A percentile compares a stretch with the other conserved stretches of the same genome.
Conservation (phyloP, 2,888 invertebrate genomes). For the Drosophila pseudotakahashii region DNA sequence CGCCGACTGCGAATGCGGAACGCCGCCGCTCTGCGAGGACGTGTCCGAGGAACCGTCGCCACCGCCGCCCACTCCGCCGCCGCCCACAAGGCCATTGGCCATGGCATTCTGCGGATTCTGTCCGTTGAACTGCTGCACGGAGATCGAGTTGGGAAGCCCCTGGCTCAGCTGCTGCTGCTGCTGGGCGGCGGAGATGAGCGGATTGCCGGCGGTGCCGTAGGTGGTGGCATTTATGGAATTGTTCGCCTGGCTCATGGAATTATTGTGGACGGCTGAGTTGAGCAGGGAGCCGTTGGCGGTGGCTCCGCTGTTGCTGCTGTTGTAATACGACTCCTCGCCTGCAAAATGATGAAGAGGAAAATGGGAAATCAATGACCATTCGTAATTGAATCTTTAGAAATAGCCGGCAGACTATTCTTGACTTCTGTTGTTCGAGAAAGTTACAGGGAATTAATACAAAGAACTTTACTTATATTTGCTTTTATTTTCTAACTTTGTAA, state of each 20-base stretch:
- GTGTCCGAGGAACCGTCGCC: conserved; percentile 78
- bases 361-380: not conserved
- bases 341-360: not conserved
- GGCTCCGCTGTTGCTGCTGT: conserved; percentile 68
- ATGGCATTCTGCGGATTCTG: conserved; percentile 71
- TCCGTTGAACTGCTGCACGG: conserved; percentile 83
- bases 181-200: conserved; percentile 61
- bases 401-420: not conserved
- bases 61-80: conserved; percentile 42
- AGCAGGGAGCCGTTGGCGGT: conserved; percentile 82
- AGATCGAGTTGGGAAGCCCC: conserved; percentile 83
- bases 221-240: conserved; percentile 81
- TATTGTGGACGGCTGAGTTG: conserved; percentile 83
- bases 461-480: not conserved
- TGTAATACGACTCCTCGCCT: conserved; percentile 84
- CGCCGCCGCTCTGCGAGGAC: conserved; percentile 73
- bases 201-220: conserved; percentile 76
- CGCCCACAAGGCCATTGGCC: conserved; percentile 61
- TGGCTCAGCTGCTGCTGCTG: conserved; percentile 62
- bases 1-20: conserved; percentile 84
- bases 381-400: not conserved
- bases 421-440: not conserved
- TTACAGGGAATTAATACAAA: not conserved
- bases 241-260: conserved; percentile 81
- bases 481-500: not conserved